Evolutionary conservation across 2,888 invertebrate species (phyloP), one percentile per base, ranked within the genome.

Genomic region (Eurytoma adleriae): DNA sequence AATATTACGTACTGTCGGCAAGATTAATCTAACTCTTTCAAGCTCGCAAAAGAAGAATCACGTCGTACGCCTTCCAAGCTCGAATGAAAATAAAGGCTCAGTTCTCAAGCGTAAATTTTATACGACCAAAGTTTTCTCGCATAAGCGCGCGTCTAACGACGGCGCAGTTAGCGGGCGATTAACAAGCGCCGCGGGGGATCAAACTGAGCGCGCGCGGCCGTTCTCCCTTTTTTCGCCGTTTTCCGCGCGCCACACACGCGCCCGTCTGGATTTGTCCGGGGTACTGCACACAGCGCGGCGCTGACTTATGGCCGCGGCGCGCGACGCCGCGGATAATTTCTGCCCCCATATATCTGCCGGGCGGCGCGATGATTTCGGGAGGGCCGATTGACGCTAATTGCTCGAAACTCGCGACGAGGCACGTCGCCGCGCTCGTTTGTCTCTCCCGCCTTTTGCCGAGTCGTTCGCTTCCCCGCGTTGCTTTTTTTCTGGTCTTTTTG

Each of bases 131-230:
- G 4, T 40, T 40, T 40, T 40, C 40, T 40, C 7, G 40, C 40
- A 40, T n/a, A 57, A 10, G 20, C 57, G 57, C n/a, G n/a, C 20
- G n/a, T 18, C 57, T 18, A 57, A 57, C 18, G 40, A 40, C 7
- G 40, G 40, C 40, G 40, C 40, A 40, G 40, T 40, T 40, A 40
- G 40, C 40, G 83, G 76, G 79, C 86, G 86, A 87, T 86, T 87
- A 87, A 85, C 87, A 83, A 83, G 84, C 75, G 75, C 68, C 79
- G 81, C 76, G 78, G 79, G 80, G 83, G 84, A 85, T 78, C 83
- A 83, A 85, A 84, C 85, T 83, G 54, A 4, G 54, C 54, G n/a
- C 54, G n/a, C 40, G 40, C 40, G 40, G 40, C 40, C 40, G 5
- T 7, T 40, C 7, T 7, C 7, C 40, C 40, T 14, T 54, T 54